Percentiles rank a stretch among this genome's conserved stretches.
Conservation (phyloP, 1,140 invertebrate species). For the Leptinotarsa lineolata region DNA sequence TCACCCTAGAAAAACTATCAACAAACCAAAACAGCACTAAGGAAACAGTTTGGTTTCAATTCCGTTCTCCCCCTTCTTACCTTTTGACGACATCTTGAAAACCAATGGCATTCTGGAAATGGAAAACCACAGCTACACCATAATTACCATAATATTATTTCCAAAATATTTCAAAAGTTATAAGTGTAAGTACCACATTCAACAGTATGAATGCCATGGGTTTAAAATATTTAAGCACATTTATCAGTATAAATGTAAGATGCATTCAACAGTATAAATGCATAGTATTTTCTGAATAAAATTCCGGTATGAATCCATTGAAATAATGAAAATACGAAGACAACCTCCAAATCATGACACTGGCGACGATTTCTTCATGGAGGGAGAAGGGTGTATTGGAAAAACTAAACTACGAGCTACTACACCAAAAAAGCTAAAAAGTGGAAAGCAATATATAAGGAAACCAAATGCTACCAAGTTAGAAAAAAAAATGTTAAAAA, state of each 20-base stretch:
- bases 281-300: not conserved
- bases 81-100: slow-evolving; percentile 35
- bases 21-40: not conserved
- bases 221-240: not conserved
- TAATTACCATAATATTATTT: not conserved
- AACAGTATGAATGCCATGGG: slow-evolving; percentile 17
- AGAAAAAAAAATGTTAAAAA: slow-evolving; percentile 43
- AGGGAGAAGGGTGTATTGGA: slow-evolving; percentile 46
- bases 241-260: not conserved
- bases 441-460: slow-evolving; percentile 25
- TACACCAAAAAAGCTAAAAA: slow-evolving; percentile 38
- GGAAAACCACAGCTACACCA: not conserved
- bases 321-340: not conserved
- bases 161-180: slow-evolving; percentile 2
- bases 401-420: slow-evolving; percentile 34
- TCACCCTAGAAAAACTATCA: not conserved
- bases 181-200: not conserved
- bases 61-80: slow-evolving; percentile 52
- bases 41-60: slow-evolving; percentile 48
- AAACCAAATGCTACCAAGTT: slow-evolving; percentile 37
- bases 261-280: slow-evolving; percentile 24
- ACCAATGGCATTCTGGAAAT: slow-evolving; percentile 20
- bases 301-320: not conserved
- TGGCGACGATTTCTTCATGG: slow-evolving; percentile 21
- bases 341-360: slow-evolving; percentile 11